These are phyloP conservation scores for Sussaba pulchella DNA, from an alignment of 2,888 invertebrate species.

Conservation along the genomic window DNA sequence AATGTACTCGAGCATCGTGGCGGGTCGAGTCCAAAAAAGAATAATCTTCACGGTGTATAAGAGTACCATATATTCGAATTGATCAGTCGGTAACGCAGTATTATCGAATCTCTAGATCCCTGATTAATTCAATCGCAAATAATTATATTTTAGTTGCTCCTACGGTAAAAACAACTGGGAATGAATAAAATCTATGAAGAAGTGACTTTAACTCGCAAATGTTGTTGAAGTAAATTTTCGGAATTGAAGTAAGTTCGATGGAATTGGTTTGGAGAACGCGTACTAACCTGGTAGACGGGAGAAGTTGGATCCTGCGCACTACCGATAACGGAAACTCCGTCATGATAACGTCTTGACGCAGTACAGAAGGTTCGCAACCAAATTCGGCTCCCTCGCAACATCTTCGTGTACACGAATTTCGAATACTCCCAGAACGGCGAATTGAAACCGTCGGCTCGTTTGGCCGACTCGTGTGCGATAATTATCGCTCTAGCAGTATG, in stretches of 20 bases:
- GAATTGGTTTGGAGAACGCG: not conserved
- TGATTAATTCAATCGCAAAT: not conserved
- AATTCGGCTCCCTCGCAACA: constrained; percentile 71
- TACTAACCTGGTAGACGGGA: constrained; percentile 85
- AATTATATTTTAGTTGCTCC: not conserved
- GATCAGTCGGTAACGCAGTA: constrained; percentile 23
- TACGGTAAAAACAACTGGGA: not conserved
- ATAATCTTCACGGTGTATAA: not conserved
- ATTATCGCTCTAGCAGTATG: constrained; percentile 26
- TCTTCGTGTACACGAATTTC: constrained; percentile 50
- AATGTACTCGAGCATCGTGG: not conserved
- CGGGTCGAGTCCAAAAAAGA: constrained; percentile 17
- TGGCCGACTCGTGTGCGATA: constrained; percentile 13
- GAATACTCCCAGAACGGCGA: not conserved
- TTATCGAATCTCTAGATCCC: not conserved
- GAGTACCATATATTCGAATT: not conserved
- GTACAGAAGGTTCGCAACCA: constrained; percentile 66
- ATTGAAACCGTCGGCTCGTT: not conserved
- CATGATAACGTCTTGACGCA: constrained; percentile 80
- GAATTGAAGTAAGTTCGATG: not conserved
- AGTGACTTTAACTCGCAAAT: no score
- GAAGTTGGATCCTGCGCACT: constrained; percentile 85
- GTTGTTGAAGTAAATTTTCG: not conserved
- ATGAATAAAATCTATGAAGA: not conserved
- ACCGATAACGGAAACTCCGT: constrained; percentile 85